Evolutionary conservation across 2,888 invertebrate genomes (phyloP), one percentile per base, ranked within the genome.

Genomic region (Linyphia triangularis): DNA sequence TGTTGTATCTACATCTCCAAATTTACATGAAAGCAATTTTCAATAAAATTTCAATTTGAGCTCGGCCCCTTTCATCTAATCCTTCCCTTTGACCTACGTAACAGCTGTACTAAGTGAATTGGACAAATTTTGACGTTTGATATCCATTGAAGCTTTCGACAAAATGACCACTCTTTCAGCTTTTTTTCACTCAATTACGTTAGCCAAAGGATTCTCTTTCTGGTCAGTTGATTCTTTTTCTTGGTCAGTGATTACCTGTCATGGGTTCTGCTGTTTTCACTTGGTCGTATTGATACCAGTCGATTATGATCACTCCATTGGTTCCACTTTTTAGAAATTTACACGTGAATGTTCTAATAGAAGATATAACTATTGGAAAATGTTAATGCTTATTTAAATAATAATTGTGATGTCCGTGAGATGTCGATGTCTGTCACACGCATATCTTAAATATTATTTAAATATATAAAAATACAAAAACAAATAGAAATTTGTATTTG

Each of bases 141-240:
- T 65, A 67, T 59, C 75, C 59, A 26, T 84, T 67, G 37, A 84
- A 37, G 37, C 33, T 84, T 84, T 69, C 37, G 59, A 84, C 43
- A 37, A 75, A 84, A 77, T 84, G 75, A 84, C 75, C 83, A 33
- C 72, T 75, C 26, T 77, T 84, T 84, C 43, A 84, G 67, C 73
- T 75, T 84, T 84, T 84, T 67, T 84, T 37, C 75, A 77, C 75
- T 84, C 84, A 75, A 75, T 84, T 84, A 84, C 67, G 75, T 51
- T 84, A 28, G 33, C 75, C 75, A 57, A 67, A 75, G 40, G 75
- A 19, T 16, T 10, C 51, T 24, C 57, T 65, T 73, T 73, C 33
- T 77, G 67, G 75, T 75, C 75, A 67, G 57, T 75, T 77, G 75
- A 59, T 67, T 84, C 40, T 59, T 73, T 65, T 57, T 65, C 57